Conservation (phyloP, 1,140 invertebrate genomes). For the Drosophila murphyi region DNA sequence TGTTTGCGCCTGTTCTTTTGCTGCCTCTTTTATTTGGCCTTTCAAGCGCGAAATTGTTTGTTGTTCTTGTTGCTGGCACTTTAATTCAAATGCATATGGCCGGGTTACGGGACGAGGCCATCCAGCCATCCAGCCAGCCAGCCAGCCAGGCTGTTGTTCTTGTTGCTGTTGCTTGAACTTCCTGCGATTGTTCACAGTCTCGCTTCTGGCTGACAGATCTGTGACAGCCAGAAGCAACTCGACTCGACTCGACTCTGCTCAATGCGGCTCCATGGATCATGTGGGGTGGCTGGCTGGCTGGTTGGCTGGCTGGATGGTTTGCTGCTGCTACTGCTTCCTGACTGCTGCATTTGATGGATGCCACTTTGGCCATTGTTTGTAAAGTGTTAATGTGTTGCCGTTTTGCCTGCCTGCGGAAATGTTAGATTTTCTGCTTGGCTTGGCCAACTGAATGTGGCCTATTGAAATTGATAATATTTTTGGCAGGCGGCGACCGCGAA, state of each 20-base stretch:
- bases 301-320: neutral
- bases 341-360: constrained; percentile 69
- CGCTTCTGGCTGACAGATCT: constrained; percentile 74
- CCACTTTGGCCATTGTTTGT: constrained; percentile 74
- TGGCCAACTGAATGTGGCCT: constrained; percentile 59
- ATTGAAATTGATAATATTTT: constrained; percentile 61
- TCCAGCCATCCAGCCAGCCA: neutral
- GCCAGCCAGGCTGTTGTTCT: constrained; percentile 44
- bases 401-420: constrained; percentile 65
- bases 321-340: constrained; percentile 20
- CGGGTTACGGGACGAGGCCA: neutral
- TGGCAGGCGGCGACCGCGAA: constrained; percentile 29
- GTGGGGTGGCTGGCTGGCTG: constrained; percentile 45
- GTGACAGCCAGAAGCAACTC: constrained; percentile 66
- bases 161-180: constrained; percentile 70
- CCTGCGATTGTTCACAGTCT: constrained; percentile 81
- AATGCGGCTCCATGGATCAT: constrained; percentile 42
- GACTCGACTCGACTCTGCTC: neutral
- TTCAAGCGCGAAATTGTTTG: constrained; percentile 81
- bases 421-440: constrained; percentile 74
- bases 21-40: constrained; percentile 65
- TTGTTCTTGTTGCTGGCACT: constrained; percentile 64
- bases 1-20: constrained; percentile 45
- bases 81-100: constrained; percentile 69
- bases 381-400: constrained; percentile 74